A percentile compares a stretch with the other conserved stretches of the same genome.
Conservation (phyloP, 2,888 invertebrate genomes). For the Callyntrura sp. region DNA sequence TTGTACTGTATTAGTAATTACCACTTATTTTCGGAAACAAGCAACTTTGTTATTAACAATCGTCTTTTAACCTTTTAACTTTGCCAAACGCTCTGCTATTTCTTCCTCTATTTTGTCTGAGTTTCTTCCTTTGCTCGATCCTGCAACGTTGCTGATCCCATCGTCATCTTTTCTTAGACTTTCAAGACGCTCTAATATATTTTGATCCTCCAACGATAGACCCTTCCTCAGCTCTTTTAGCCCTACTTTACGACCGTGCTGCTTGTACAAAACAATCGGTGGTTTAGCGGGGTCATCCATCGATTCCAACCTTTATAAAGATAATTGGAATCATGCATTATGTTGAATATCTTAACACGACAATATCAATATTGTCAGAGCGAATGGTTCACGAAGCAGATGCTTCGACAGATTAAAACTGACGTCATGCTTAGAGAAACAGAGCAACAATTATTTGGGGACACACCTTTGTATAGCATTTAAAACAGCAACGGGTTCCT, state of each 20-base stretch:
- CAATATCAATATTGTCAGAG: no score
- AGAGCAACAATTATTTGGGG: no score
- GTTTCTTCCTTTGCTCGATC: constrained; percentile 66
- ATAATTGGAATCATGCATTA: constrained; percentile 61
- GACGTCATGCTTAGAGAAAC: no score
- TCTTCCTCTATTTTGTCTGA: constrained; percentile 85
- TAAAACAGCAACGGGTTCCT: constrained; percentile 73
- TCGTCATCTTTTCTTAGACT: constrained; percentile 87
- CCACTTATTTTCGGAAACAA: no score
- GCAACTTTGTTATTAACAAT: no score
- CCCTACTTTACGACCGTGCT: constrained; percentile 84
- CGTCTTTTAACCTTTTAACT: constrained; percentile 87
- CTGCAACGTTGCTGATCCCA: no score
- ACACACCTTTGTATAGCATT: constrained; percentile 88
- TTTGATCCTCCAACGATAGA: constrained; percentile 87
- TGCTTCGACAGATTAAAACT: background rate
- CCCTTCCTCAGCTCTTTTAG: constrained; percentile 86
- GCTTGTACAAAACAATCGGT: constrained; percentile 87
- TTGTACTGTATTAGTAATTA: no score
- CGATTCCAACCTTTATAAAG: constrained; percentile 86
- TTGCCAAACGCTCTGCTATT: constrained; percentile 84
- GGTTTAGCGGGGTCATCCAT: constrained; percentile 87
- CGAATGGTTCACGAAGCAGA: no score
- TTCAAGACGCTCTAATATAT: constrained; percentile 89
- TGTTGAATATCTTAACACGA: no score